phyloP scores from a whole-genome alignment of 2,888 invertebrate genomes.

The Cheilosia urbana region DNA sequence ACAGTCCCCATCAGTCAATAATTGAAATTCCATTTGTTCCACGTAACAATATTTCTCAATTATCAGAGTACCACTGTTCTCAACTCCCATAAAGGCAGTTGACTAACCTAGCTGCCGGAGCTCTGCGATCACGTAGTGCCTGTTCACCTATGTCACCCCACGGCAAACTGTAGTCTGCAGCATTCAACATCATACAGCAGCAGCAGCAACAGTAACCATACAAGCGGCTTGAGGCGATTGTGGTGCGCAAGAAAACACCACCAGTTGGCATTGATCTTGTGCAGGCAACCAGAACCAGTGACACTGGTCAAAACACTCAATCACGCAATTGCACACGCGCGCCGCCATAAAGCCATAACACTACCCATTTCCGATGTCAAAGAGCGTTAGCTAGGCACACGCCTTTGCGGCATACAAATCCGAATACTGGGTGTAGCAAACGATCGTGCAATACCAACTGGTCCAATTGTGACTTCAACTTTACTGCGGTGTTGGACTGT shows the following conservation, averaged over 20 bases:
- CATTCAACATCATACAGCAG: slow-evolving; percentile 49
- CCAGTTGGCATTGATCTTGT: slow-evolving; percentile 71
- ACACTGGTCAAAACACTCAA: slow-evolving; percentile 73
- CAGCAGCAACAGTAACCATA: slow-evolving; percentile 42
- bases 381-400: slow-evolving; percentile 36
- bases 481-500: background rate
- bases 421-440: background rate
- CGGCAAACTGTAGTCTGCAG: slow-evolving; percentile 9
- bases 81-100: slow-evolving; percentile 50
- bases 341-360: slow-evolving; percentile 32
- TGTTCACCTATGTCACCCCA: slow-evolving; percentile 23
- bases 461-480: slow-evolving; percentile 31
- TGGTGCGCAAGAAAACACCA: slow-evolving; percentile 18
- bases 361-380: slow-evolving; percentile 65
- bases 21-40: background rate
- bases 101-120: slow-evolving; percentile 2
- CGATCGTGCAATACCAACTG: slow-evolving; percentile 34
- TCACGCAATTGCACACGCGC: slow-evolving; percentile 40
- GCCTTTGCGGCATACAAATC: slow-evolving; percentile 4
- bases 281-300: slow-evolving; percentile 68
- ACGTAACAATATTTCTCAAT: no score
- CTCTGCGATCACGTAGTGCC: slow-evolving; percentile 20
- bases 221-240: slow-evolving; percentile 15
- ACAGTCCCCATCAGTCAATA: background rate
- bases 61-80: background rate